Evolutionary conservation across 2,888 invertebrate species (phyloP), one percentile per base, ranked within the genome.

Genomic region (Drosophila subsilvestris): DNA sequence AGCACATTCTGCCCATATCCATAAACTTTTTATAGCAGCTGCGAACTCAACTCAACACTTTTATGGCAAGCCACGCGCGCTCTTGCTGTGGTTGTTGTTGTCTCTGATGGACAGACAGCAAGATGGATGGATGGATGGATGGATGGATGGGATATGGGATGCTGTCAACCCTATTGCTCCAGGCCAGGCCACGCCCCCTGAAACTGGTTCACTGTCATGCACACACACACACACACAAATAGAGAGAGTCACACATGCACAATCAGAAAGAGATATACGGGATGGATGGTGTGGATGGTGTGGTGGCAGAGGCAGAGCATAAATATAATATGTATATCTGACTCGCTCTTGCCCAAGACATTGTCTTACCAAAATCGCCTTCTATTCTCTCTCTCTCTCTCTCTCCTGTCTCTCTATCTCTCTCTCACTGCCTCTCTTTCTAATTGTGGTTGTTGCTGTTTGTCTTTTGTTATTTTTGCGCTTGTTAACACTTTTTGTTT

Each of bases 401-500:
- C 29, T 42, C 53, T 8, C 44, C n/a, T 20, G 48, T 37, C 14
- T 47, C 17, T 56, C 50, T 63, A 20, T n/a, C 1, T 27, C 3
- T 12, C 44, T 32, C 7, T 63, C n/a, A 56, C 29, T 63, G 48
- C 48, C 17, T 53, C 22, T 49, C 32, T 45, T 22, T 37, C 57
- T 45, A 27, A 59, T 49, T 49, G 22, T 54, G 50, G 44, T 20
- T 63, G 56, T 32, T 60, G 67, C 61, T 83, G 56, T 75, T 71
- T 75, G 63, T 75, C 78, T 84, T 88, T 80, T 88, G 79, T 84
- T 86, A 78, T 84, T 79, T 80, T 81, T 84, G 78, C 75, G 75
- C 74, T 76, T 79, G 78, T 80, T 76, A 79, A 78, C 85, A 82
- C 88, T 90, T 89, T 89, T 90, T 90, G 91, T 91, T 89, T 90